Evolutionary conservation across 2,113 vertebrate species (phyloP), one percentile per base, ranked within the genome.

Genomic region (Abramis brama): DNA sequence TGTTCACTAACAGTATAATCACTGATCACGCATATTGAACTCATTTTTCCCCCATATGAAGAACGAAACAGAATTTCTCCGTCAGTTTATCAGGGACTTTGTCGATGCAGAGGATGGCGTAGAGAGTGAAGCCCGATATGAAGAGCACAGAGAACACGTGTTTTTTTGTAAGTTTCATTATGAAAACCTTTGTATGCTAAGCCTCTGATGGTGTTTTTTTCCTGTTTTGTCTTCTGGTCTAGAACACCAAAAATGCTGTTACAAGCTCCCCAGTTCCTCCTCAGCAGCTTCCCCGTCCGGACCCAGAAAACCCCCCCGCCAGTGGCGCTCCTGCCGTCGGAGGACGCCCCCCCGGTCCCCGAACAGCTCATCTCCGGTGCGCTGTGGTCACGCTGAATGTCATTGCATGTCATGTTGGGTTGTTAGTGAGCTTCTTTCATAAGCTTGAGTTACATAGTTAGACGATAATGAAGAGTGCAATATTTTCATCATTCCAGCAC

Each of bases 71-170:
- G 15, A 17, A 1, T 1, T 52, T 52, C 1, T 4, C 13, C 13
- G 13, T 15, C 13, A 52, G 50, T 52, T 17, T 15, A 27, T 27
- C 15, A 0, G 50, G 47, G 5, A 1, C 50, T 55, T 55, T 98
- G 89, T 99, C 97, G 0, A 97, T 97, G n/a, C 96, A 94, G 36
- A 99, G 21, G 17, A 97, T 96, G 11, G 97, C 98, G 0, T 99
- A 99, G 77, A 96, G 9, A 8, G 95, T 92, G 79, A 99, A 99
- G 81, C 93, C 91, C 0, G 94, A 92, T 91, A 99, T 95, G 91
- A 99, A 99, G 74, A 98, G 92, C 85, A 99, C 84, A 0, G 98
- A 99, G 88, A 99, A 99, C 39, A 98, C 96, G 19, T 7, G 55
- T 7, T 52, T 12, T 30, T 77, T 11, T 50, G 10, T 57, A 17